Percentiles rank a stretch among this genome's conserved stretches.
Evolutionary conservation across 2,888 invertebrate genomes (phyloP).

Genomic region (Acleris holmiana): DNA sequence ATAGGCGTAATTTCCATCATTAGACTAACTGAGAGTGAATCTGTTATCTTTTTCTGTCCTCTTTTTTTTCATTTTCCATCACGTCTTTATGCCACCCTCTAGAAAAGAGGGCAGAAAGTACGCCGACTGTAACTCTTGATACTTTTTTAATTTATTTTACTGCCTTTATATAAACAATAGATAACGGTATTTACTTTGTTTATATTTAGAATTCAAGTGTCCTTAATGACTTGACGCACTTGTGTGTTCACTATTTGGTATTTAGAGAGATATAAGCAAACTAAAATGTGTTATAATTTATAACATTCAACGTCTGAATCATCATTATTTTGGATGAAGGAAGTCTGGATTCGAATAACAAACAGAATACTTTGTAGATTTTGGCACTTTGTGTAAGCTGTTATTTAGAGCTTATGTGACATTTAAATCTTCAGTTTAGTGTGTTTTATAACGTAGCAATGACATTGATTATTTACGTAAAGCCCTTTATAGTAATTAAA

Average conservation of each 20-base stretch:
- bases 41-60: conserved; percentile 69
- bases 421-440: background rate
- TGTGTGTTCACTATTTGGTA: no score
- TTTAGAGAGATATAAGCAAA: background rate
- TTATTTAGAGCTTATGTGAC: conserved; percentile 8
- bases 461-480: no score
- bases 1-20: conserved; percentile 75
- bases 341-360: conserved; percentile 16
- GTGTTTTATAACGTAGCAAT: no score
- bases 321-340: conserved; percentile 10
- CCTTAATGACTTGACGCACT: background rate
- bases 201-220: background rate
- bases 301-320: background rate
- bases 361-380: conserved; percentile 15
- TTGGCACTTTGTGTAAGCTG: conserved; percentile 2
- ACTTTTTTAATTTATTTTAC: conserved; percentile 45
- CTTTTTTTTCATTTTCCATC: conserved; percentile 72
- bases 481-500: no score
- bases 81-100: conserved; percentile 76
- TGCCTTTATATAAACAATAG: background rate
- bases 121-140: conserved; percentile 53
- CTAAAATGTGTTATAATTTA: background rate
- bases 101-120: conserved; percentile 71
- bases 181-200: no score
- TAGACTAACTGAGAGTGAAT: conserved; percentile 66